Evolutionary conservation across 2,113 vertebrate species (phyloP).

Genomic region (Seriola quinqueradiata): DNA sequence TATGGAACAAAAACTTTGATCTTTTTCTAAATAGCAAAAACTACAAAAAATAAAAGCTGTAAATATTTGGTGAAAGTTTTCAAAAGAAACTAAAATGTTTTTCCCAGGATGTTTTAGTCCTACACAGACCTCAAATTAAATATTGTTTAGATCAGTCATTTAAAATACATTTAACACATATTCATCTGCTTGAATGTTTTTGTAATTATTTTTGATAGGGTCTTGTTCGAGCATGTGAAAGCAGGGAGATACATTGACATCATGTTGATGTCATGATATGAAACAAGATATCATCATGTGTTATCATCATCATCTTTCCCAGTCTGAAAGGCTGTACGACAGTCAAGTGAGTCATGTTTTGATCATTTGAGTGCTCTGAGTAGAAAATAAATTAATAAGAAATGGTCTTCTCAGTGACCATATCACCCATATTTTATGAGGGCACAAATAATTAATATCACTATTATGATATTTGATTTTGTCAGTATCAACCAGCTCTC

Average conservation of each 20-base stretch:
- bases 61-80: too few species aligned
- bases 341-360: conserved; percentile 18
- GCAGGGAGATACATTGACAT: conserved; percentile 16
- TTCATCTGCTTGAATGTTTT: background rate
- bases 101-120: background rate
- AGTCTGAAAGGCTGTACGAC: background rate
- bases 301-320: background rate
- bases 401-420: too few species aligned
- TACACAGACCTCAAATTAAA: background rate
- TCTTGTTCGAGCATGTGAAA: conserved; percentile 14
- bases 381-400: background rate
- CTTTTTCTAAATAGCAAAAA: too few species aligned
- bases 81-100: background rate
- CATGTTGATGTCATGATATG: conserved; percentile 38
- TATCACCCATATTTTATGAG: too few species aligned
- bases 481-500: background rate
- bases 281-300: conserved; percentile 44
- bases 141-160: background rate
- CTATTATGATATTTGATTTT: background rate
- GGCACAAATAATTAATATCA: background rate
- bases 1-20: too few species aligned
- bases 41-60: too few species aligned
- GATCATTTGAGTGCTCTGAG: background rate
- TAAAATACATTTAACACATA: background rate
- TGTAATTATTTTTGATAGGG: background rate